Evolutionary conservation across 2,888 invertebrate genomes (phyloP), one percentile per base, ranked within the genome.

Genomic region (Myopa tessellatipennis): DNA sequence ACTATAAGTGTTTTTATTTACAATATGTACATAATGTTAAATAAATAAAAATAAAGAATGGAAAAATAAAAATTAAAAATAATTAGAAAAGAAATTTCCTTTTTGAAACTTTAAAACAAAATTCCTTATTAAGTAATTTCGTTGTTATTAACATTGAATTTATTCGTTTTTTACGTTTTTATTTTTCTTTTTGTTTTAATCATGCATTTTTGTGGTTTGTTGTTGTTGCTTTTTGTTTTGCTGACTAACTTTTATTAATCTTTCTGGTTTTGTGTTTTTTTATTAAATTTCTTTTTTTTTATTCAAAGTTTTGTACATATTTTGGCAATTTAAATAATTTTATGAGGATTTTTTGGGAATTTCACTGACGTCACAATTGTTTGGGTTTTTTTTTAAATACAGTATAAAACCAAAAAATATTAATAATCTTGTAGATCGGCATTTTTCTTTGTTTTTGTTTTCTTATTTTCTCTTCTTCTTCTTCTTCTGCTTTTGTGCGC

Each of bases 341-440:
- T n/a, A 55, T n/a, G 55, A n/a, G 5, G 16, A 61, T 6, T 26
- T 61, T 61, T 61, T 61, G 61, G 61, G 61, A 61, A 61, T 61
- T 61, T 61, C 7, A 18, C n/a, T 61, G 61, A 61, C 61, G 61
- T 61, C 34, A 61, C 10, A 61, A 61, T 18, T 26, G 12, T 61
- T 61, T 61, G 61, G 26, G 34, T 61, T 61, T 61, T 61, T 61
- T 55, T 40, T 4, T 67, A 26, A 26, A 26, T 26, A 67, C 38
- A 67, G n/a, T 38, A 38, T 16, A 36, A 67, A 67, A 67, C 38
- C 67, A 40, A n/a, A 67, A 38, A 38, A 5, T 36, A 36, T 34
- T 5, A 7, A 36, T 8, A n/a, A 26, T 36, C 10, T 63, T 63
- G 34, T 63, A 63, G 36, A 63, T 36, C 63, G 5, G 14, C 26